phyloP scores from a whole-genome alignment of 2,888 invertebrate genomes.

The Thereva unica region DNA sequence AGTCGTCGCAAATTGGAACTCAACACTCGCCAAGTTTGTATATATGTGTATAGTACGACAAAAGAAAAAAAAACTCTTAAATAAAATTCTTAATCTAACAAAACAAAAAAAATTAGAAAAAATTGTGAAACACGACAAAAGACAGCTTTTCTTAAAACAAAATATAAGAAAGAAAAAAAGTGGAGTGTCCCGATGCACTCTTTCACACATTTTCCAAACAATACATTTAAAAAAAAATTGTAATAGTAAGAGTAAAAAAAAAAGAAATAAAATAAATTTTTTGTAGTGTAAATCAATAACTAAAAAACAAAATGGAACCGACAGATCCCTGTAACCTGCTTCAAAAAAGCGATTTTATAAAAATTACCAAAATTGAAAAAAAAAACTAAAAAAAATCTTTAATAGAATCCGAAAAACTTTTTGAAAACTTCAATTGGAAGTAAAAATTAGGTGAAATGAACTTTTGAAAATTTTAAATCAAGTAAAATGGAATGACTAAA shows the following conservation, averaged over 20 bases:
- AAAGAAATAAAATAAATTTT: slow-evolving; percentile 12
- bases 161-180: not conserved
- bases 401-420: not conserved
- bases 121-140: not conserved
- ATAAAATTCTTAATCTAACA: slow-evolving; percentile 13
- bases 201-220: too few relatives aligned
- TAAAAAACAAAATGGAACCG: slow-evolving; percentile 7
- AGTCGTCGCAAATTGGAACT: slow-evolving; percentile 40
- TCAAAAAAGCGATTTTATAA: slow-evolving; percentile 18
- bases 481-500: slow-evolving; percentile 1
- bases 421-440: not conserved
- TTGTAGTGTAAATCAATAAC: slow-evolving; percentile 14
- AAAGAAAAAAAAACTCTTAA: slow-evolving; percentile 27
- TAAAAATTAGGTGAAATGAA: slow-evolving; percentile 17
- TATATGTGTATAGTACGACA: slow-evolving; percentile 39
- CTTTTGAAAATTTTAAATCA: slow-evolving; percentile 28
- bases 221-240: not conserved
- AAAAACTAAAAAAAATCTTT: slow-evolving; percentile 16
- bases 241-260: slow-evolving; percentile 13
- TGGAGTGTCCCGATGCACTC: too few relatives aligned
- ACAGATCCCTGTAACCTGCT: slow-evolving; percentile 13
- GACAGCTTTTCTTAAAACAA: not conserved
- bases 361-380: not conserved
- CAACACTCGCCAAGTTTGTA: slow-evolving; percentile 42
- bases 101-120: slow-evolving; percentile 5